Evolutionary conservation across 2,888 invertebrate species (phyloP).

Genomic region (Cosmopolites sordidus): DNA sequence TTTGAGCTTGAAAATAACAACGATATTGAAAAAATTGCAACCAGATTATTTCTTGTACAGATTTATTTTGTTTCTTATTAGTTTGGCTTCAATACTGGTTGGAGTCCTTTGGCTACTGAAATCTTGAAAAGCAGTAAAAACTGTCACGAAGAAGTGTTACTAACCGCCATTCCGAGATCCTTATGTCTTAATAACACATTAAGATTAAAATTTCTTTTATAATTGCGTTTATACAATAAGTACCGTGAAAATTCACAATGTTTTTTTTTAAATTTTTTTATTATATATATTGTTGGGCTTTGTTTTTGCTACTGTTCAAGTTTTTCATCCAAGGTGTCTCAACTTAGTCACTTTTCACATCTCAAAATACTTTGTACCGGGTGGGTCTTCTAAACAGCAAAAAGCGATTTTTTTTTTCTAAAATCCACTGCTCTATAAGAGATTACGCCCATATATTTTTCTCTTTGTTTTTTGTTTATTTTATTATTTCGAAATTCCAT

Average conservation of each 20-base stretch:
- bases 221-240: neutral
- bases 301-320: constrained; percentile 4
- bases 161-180: neutral
- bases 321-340: constrained; percentile 23
- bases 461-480: constrained; percentile 12
- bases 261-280: no score
- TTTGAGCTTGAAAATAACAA: neutral
- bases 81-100: neutral
- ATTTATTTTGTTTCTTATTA: no score
- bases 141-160: neutral
- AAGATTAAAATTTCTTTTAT: neutral
- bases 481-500: constrained; percentile 7
- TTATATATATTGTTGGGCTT: neutral
- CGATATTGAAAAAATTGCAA: neutral
- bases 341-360: constrained; percentile 24
- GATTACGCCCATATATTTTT: constrained; percentile 4
- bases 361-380: constrained; percentile 13
- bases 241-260: neutral
- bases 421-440: constrained; percentile 10
- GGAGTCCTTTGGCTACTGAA: neutral
- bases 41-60: neutral
- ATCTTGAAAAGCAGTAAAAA: constrained; percentile 2
- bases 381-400: constrained; percentile 25
- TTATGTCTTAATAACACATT: neutral
- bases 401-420: constrained; percentile 18